These are phyloP conservation scores for Callosobruchus maculatus DNA, from an alignment of 2,888 invertebrate genomes.

Conservation along the genomic window DNA sequence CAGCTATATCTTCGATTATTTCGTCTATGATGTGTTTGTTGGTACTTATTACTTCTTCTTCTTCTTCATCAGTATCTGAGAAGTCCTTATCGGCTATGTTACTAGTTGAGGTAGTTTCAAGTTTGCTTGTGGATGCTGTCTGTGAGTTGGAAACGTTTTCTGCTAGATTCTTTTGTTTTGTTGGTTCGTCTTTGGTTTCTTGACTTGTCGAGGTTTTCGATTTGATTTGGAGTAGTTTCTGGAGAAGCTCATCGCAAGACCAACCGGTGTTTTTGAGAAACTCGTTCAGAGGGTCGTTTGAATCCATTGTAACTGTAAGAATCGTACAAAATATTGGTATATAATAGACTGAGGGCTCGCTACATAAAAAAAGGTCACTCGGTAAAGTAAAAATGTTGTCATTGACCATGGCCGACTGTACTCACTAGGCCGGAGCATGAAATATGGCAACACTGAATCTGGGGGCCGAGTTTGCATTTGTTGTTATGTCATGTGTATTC, in stretches of 20 bases:
- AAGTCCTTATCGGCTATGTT: constrained; percentile 6
- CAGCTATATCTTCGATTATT: constrained; percentile 14
- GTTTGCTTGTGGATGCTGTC: neutral
- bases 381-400: too few species aligned
- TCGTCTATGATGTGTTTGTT: constrained; percentile 13
- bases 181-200: neutral
- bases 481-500: too few species aligned
- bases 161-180: neutral
- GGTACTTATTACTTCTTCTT: constrained; percentile 11
- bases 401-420: too few species aligned
- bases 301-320: constrained; percentile 19
- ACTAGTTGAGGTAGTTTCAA: neutral
- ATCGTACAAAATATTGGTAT: too few species aligned
- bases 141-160: neutral
- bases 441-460: too few species aligned
- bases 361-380: too few species aligned
- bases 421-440: too few species aligned
- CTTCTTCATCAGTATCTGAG: constrained; percentile 17
- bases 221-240: constrained; percentile 21
- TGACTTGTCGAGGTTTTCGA: neutral
- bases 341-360: too few species aligned
- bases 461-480: too few species aligned
- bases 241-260: constrained; percentile 36
- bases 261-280: constrained; percentile 35
- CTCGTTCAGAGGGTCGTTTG: constrained; percentile 33